Evolutionary conservation across 2,888 invertebrate species (phyloP).

Genomic region (Harpalus rufipes): DNA sequence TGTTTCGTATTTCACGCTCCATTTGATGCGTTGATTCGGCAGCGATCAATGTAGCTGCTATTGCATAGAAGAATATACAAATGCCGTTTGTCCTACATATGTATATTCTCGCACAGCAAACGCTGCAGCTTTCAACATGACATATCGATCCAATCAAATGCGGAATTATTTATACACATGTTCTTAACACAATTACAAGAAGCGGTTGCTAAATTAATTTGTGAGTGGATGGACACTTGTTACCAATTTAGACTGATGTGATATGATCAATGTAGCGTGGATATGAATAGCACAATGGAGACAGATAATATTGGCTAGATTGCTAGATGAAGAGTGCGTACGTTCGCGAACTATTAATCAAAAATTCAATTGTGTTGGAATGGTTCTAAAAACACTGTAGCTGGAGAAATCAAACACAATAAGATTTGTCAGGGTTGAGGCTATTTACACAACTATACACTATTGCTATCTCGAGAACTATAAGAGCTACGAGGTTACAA

Average conservation of each 20-base stretch:
- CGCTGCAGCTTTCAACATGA: neutral
- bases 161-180: neutral
- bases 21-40: neutral
- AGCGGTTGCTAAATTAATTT: conserved; percentile 10
- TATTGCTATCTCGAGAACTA: too few species aligned
- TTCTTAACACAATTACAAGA: conserved; percentile 6
- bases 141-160: neutral
- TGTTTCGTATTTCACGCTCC: neutral
- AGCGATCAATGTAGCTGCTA: neutral
- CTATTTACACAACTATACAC: too few species aligned
- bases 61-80: neutral
- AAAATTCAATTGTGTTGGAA: too few species aligned
- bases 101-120: neutral
- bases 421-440: too few species aligned
- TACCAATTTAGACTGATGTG: conserved; percentile 27
- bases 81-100: neutral
- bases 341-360: too few species aligned
- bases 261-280: neutral
- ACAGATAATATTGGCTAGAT: neutral
- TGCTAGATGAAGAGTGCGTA: neutral
- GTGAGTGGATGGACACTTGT: neutral
- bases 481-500: too few species aligned
- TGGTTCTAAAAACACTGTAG: too few species aligned
- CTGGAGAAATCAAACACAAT: too few species aligned
- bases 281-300: neutral